Conservation (phyloP, 1,140 invertebrate genomes). For the Geopemphigus sp. region DNA sequence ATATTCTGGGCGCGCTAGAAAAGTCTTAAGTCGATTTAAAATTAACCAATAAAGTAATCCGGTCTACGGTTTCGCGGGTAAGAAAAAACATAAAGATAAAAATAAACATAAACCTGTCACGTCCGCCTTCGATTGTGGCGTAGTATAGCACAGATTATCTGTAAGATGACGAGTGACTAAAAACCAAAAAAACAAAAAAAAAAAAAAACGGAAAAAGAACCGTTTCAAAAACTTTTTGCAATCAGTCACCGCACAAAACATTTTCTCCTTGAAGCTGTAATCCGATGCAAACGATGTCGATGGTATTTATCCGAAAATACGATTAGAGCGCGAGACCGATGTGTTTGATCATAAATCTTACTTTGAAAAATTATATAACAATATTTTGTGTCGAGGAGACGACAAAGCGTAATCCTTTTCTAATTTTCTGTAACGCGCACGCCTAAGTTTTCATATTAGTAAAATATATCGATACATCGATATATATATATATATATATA, state of each 20-base stretch:
- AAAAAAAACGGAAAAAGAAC: neutral
- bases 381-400: neutral
- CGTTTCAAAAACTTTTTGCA: slow-evolving; percentile 13
- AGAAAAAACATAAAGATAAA: neutral
- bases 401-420: neutral
- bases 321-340: slow-evolving; percentile 10
- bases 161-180: slow-evolving; percentile 8
- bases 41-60: slow-evolving; percentile 21
- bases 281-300: slow-evolving; percentile 7
- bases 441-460: neutral
- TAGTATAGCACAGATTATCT: neutral
- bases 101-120: no score
- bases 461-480: neutral
- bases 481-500: no score
- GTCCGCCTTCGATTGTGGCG: neutral
- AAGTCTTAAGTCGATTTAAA: neutral
- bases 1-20: neutral
- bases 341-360: neutral
- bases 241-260: slow-evolving; percentile 21
- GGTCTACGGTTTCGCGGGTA: slow-evolving; percentile 1
- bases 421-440: neutral
- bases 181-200: neutral
- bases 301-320: neutral
- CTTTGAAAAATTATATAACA: neutral
- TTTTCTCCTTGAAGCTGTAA: neutral